Evolutionary conservation across 2,113 vertebrate species (phyloP), one percentile per base, ranked within the genome.

Genomic region (Protobothrops mucrosquamatus): DNA sequence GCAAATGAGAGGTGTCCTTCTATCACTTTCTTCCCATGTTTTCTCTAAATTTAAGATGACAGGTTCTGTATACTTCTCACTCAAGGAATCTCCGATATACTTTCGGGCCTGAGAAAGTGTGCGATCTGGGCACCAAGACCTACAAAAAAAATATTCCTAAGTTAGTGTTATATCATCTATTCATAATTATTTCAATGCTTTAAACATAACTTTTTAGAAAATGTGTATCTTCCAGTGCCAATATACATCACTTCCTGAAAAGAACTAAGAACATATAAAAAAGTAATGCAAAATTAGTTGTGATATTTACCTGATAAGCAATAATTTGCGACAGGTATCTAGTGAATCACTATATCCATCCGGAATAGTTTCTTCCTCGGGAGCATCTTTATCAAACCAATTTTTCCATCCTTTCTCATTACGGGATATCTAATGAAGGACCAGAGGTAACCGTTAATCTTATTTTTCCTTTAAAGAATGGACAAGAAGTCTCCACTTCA

Each of bases 81-180:
- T 89, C 93, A 98, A 88, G 74, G 98, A 98, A 91, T 96, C 92
- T 48, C 96, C 96, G 91, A 98, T 97, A 0, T 98, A 98, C 61
- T 98, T 98, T 89, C 98, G 97, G 88, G 98, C 98, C 96, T 98
- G 98, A 86, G 97, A 98, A 96, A 98, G 95, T 0, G 96, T 98
- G 91, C 98, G 95, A n/a, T 98, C 98, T 95, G 98, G 98, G 94
- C 98, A 98, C 98, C 98, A 98, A 43, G 97, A 98, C 89, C 98
- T 98, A 95, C 86, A 89, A 95, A 90, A 92, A 95, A 95, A n/a
- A 94, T 74, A 85, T 88, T 93, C n/a, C 93, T 57, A 95, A 95
- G 94, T 10, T 43, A 0, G 9, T 15, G 88, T 15, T 93, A 94
- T 0, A 81, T 39, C 11, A 91, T 81, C 93, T 92, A 39, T 43